Evolutionary conservation across 30 jellyfish, hydroid and myxozoan species (phyloP), one percentile per base, ranked within the genome.

Genomic region (Rhopilema esculentum): DNA sequence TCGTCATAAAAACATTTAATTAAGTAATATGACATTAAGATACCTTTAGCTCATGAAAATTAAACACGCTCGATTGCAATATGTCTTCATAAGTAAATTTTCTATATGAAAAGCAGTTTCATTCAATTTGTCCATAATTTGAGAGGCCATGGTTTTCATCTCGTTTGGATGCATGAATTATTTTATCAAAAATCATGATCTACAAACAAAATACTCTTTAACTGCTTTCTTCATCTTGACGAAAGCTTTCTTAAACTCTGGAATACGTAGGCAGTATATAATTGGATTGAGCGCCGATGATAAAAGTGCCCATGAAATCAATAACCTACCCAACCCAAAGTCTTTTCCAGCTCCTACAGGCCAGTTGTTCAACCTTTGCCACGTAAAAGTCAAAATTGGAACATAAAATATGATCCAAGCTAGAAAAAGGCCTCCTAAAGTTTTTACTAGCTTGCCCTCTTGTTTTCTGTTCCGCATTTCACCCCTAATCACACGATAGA

Each of bases 211-310:
- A 28, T 50, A 52, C 15, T 8, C 22, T 27, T 76, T 76, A 21
- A 76, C 12, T 18, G 75, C 29, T 8, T 65, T 16, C 6, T 66
- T 26, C 20, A 68, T 80, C 24, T 49, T 80, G 21, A 23, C 65
- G 18, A 84, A 62, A 16, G 94, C 82, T 21, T 22, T 73, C 77
- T 65, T 85, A 31, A 85, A 85, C 65, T 85, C 94, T 64, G 94
- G 88, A 32, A 85, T 73, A 67, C 94, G 50, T 2, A 85, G 32
- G 78, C 94, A 73, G 62, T 85, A 85, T 0, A 85, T 65, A 1
- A 85, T 50, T 8, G 94, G 94, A 23, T 85, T 85, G 51, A 85
- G 22, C 16, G 94, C 94, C 21, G 94, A 85, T 1, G 85, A 57
- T 33, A 85, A 51, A 40, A 85, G 32, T 9, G 89, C 94, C 94